These are phyloP conservation scores for Nephrotoma appendiculata DNA, from an alignment of 2,888 invertebrate genomes.

Conservation along the genomic window DNA sequence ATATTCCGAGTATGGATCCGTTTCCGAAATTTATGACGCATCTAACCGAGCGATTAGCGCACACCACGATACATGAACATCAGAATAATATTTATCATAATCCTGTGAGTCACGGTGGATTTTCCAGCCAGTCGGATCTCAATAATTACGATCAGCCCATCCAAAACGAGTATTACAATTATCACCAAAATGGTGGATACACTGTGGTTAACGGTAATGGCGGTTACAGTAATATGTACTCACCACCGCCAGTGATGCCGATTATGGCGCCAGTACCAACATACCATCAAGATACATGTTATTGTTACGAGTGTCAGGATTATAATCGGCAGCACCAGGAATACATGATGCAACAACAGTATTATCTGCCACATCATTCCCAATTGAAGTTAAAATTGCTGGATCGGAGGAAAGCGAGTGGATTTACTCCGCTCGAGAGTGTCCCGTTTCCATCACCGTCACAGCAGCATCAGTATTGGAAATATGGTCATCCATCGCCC, in stretches of 20 bases:
- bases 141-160: constrained; percentile 12
- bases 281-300: constrained; percentile 29
- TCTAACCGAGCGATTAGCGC: constrained; percentile 27
- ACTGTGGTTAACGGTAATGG: constrained; percentile 10
- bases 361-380: constrained; percentile 5
- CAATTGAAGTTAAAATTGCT: constrained; percentile 11
- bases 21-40: constrained; percentile 30
- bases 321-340: constrained; percentile 19
- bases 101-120: neutral
- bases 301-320: constrained; percentile 31
- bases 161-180: constrained; percentile 5
- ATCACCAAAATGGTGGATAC: constrained; percentile 6
- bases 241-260: constrained; percentile 14
- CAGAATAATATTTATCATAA: constrained; percentile 14
- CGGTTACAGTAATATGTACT: constrained; percentile 14
- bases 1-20: constrained; percentile 29
- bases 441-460: constrained; percentile 7
- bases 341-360: constrained; percentile 11
- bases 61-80: constrained; percentile 21
- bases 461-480: constrained; percentile 13
- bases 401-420: constrained; percentile 19
- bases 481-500: constrained; percentile 16
- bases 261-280: constrained; percentile 19
- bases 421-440: constrained; percentile 25
- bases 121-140: constrained; percentile 10